Conservation (phyloP, 2,113 vertebrate species). For the Tringa solitaria region DNA sequence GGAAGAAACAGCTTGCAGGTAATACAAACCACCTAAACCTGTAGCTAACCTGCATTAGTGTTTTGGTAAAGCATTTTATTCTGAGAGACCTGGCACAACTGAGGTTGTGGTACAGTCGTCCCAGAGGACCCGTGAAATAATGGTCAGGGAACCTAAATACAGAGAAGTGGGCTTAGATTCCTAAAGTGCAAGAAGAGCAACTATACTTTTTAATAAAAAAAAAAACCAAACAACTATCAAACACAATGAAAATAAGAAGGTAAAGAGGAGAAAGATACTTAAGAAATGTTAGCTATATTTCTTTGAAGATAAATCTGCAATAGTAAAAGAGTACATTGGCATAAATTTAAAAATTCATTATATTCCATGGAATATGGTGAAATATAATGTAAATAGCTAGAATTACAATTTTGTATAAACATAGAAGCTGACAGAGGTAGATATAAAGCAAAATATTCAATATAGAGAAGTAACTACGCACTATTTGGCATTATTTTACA, state of each 20-base stretch:
- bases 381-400: not conserved
- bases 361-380: not conserved
- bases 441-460: not conserved
- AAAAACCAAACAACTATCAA: not conserved
- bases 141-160: not conserved
- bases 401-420: not conserved
- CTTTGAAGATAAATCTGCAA: not conserved
- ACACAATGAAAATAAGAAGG: not conserved
- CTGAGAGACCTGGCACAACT: not conserved
- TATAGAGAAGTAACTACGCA: not conserved
- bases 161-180: not conserved
- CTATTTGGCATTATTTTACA: fast-evolving
- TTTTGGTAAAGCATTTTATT: not conserved
- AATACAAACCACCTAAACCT: not conserved
- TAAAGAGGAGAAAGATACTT: not conserved
- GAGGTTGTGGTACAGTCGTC: not conserved
- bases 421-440: not conserved
- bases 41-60: not conserved
- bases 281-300: not conserved
- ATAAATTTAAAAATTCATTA: not conserved
- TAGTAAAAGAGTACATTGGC: not conserved
- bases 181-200: not conserved
- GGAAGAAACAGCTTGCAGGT: not conserved
- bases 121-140: not conserved
- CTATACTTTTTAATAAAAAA: not conserved